phyloP scores from a whole-genome alignment of 2,113 vertebrate genomes.

The Melanotaenia duboulayi region DNA sequence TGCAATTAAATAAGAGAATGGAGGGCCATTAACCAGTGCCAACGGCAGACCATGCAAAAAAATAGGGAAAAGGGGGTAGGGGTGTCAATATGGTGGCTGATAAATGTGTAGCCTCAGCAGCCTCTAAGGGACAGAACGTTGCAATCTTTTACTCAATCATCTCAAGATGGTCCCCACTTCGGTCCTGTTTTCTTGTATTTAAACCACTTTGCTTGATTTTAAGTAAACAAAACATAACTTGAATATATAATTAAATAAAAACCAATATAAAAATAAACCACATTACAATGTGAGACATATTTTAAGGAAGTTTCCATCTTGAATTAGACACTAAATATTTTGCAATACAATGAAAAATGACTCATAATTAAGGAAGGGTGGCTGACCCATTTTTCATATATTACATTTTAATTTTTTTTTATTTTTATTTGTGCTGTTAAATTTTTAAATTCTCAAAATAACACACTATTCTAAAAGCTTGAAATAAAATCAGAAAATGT shows the following conservation, averaged over 20 bases:
- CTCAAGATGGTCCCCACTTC: conserved; percentile 4
- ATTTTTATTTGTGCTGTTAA: too few relatives aligned
- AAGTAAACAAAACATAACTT: not conserved
- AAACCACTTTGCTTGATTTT: not conserved
- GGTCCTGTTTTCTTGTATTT: not conserved
- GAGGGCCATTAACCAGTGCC: conserved; percentile 12
- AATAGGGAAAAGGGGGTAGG: not conserved
- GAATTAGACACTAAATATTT: too few relatives aligned
- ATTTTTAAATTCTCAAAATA: too few relatives aligned
- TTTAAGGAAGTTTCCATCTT: too few relatives aligned
- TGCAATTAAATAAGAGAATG: conserved; percentile 52
- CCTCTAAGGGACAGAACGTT: conserved; percentile 1
- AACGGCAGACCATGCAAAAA: conserved; percentile 14
- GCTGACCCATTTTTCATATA: too few relatives aligned
- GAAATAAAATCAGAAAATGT: too few relatives aligned
- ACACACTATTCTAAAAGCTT: too few relatives aligned
- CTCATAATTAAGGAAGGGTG: too few relatives aligned
- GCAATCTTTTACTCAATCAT: conserved; percentile 9
- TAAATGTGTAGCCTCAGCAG: conserved; percentile 19
- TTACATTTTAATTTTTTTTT: too few relatives aligned
- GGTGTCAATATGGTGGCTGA: not conserved
- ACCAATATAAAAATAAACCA: not conserved
- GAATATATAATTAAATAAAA: not conserved
- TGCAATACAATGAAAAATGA: too few relatives aligned
- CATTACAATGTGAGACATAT: not conserved